phyloP scores from a whole-genome alignment of 2,888 invertebrate genomes.

The Leucania comma region DNA sequence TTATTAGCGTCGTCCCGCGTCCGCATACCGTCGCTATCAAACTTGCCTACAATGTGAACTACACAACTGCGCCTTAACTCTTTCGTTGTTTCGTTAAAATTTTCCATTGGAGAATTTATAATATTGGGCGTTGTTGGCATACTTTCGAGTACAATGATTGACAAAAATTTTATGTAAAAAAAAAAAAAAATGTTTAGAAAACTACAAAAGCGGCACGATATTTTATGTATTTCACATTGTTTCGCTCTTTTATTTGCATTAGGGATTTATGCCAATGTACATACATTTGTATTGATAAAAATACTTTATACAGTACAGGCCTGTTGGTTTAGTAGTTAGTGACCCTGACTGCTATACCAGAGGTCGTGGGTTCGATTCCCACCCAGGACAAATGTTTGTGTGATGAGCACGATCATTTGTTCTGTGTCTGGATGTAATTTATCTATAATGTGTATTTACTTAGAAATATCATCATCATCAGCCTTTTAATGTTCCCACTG shows the following conservation, averaged over 20 bases:
- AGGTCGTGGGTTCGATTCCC: too few relatives aligned
- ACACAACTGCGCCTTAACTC: slow-evolving; percentile 41
- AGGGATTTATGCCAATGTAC: too few relatives aligned
- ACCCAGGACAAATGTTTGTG: too few relatives aligned
- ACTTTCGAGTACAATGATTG: slow-evolving; percentile 1
- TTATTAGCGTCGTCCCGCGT: slow-evolving; percentile 77
- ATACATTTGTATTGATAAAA: too few relatives aligned
- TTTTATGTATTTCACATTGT: background rate
- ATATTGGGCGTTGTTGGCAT: slow-evolving; percentile 17
- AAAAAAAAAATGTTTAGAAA: background rate
- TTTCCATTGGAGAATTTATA: slow-evolving; percentile 30
- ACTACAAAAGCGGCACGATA: background rate
- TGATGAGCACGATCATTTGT: too few relatives aligned
- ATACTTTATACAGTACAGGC: too few relatives aligned
- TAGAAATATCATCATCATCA: too few relatives aligned
- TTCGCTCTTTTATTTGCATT: background rate
- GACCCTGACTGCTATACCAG: too few relatives aligned
- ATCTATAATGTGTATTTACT: too few relatives aligned
- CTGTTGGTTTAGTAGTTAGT: too few relatives aligned
- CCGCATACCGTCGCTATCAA: slow-evolving; percentile 73
- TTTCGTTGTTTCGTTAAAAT: slow-evolving; percentile 21
- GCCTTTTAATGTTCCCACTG: too few relatives aligned
- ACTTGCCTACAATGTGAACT: slow-evolving; percentile 74
- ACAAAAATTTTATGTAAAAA: background rate
- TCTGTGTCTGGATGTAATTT: too few relatives aligned